phyloP scores from a whole-genome alignment of 2,797 vertebrate species.

The Gobio occitaniae region DNA sequence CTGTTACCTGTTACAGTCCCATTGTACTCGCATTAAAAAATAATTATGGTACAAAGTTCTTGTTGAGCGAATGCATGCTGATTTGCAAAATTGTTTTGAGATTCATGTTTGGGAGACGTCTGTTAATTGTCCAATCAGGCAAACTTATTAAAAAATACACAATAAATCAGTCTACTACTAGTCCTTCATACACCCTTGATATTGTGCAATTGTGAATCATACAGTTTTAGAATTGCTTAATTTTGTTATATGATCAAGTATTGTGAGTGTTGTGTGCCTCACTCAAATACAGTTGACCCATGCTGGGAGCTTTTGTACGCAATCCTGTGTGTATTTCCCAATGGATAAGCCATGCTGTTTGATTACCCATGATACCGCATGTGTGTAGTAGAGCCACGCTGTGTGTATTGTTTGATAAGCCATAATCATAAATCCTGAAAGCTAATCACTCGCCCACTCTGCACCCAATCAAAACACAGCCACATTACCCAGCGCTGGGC shows the following conservation, averaged over 20 bases:
- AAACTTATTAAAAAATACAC: neutral
- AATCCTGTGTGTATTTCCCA: constrained; percentile 44
- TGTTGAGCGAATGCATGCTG: neutral
- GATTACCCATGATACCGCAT: constrained; percentile 29
- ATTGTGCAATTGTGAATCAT: neutral
- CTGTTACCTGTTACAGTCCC: neutral
- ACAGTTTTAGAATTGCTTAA: constrained; percentile 16
- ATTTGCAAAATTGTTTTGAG: neutral
- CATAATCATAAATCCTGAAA: constrained; percentile 79
- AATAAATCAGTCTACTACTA: neutral
- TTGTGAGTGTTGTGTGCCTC: constrained; percentile 12
- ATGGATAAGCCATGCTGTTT: constrained; percentile 29
- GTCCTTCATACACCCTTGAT: neutral
- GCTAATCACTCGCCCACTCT: constrained; percentile 72
- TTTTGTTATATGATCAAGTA: constrained; percentile 9
- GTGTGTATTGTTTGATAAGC: constrained; percentile 75
- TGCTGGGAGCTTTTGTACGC: constrained; percentile 32
- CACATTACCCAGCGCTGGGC: constrained; percentile 72
- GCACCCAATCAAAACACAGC: constrained; percentile 67
- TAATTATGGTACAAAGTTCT: neutral
- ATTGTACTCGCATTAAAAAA: neutral
- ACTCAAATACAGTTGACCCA: constrained; percentile 14
- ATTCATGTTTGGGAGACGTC: neutral
- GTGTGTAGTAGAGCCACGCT: constrained; percentile 26
- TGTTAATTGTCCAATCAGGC: neutral